Evolutionary conservation across 2,888 invertebrate genomes (phyloP).

Genomic region (Melangyna quadrimaculata): DNA sequence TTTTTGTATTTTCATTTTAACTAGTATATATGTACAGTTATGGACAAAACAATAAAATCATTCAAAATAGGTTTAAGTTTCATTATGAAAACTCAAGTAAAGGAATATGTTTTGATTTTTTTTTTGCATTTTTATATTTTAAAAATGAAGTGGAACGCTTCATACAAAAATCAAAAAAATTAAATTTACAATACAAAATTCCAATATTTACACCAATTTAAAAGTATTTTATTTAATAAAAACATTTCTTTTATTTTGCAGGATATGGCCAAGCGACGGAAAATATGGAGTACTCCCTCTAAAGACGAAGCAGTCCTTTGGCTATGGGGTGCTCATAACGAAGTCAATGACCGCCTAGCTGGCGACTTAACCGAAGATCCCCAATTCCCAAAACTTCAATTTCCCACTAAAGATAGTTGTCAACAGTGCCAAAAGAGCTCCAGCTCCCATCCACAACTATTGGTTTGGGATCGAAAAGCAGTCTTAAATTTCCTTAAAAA

Average conservation of each 20-base stretch:
- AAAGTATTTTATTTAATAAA: background rate
- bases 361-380: slow-evolving; percentile 96
- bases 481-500: slow-evolving; percentile 79
- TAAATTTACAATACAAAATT: background rate
- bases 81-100: too few species aligned
- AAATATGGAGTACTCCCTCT: slow-evolving; percentile 86
- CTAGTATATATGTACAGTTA: too few species aligned
- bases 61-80: too few species aligned
- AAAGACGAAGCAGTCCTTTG: slow-evolving; percentile 91
- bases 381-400: slow-evolving; percentile 92
- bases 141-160: too few species aligned
- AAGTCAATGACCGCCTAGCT: slow-evolving; percentile 92
- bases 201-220: background rate
- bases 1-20: too few species aligned
- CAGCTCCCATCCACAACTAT: slow-evolving; percentile 47
- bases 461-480: slow-evolving; percentile 78
- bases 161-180: too few species aligned
- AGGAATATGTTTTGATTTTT: too few species aligned
- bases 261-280: slow-evolving; percentile 88
- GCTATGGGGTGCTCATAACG: slow-evolving; percentile 97
- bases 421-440: slow-evolving; percentile 83
- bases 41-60: too few species aligned
- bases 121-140: too few species aligned
- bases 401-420: slow-evolving; percentile 88
- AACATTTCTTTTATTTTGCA: slow-evolving; percentile 77